phyloP scores from a whole-genome alignment of 2,888 invertebrate genomes.

The Lasioglossum villosulum region DNA sequence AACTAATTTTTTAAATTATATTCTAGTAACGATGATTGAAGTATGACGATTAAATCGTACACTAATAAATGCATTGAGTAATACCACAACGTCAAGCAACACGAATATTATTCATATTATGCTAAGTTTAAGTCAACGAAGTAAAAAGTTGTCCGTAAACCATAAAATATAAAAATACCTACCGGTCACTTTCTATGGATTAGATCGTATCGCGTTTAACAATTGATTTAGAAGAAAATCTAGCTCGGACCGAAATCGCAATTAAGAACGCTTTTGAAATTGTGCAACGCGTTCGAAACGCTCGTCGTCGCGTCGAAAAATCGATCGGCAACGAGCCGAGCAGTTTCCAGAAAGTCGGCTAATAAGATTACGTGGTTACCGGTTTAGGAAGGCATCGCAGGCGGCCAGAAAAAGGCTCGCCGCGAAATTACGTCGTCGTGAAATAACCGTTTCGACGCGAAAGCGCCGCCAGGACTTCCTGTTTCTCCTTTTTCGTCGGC shows the following conservation, averaged over 20 bases:
- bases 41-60: no score
- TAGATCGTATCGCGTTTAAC: no score
- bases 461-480: slow-evolving; percentile 47
- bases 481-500: slow-evolving; percentile 57
- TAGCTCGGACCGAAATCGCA: not conserved
- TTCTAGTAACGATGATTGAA: no score
- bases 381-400: slow-evolving; percentile 42
- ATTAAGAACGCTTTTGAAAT: not conserved
- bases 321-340: not conserved
- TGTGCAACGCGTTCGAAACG: not conserved
- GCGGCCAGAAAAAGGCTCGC: slow-evolving; percentile 30
- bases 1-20: no score
- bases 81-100: no score
- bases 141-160: no score
- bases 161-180: no score
- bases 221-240: not conserved
- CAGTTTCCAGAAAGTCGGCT: slow-evolving; percentile 43
- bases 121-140: no score
- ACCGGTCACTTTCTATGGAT: no score
- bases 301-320: not conserved
- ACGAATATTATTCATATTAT: no score
- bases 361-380: slow-evolving; percentile 53
- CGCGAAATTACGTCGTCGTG: slow-evolving; percentile 56
- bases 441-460: slow-evolving; percentile 51
- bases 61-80: no score